Evolutionary conservation across 1,140 invertebrate species (phyloP).

Genomic region (Catajapyx aquilonaris): DNA sequence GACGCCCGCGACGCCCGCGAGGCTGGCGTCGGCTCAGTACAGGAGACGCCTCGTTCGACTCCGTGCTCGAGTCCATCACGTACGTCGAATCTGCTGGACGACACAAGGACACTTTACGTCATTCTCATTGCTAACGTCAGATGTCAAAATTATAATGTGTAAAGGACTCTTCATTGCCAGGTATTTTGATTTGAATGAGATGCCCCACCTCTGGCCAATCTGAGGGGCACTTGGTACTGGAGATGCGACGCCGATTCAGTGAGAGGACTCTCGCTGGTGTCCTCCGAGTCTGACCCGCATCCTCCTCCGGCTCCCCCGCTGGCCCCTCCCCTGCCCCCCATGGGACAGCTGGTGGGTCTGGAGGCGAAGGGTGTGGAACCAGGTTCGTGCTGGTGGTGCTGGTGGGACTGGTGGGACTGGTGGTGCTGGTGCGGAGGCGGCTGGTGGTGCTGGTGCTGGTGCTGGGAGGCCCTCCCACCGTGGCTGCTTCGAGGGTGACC

Average conservation of each 20-base stretch:
- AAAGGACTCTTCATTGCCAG: no score
- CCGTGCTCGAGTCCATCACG: slow-evolving; percentile 14
- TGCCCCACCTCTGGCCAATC: neutral
- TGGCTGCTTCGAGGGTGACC: slow-evolving; percentile 1
- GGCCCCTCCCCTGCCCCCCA: slow-evolving; percentile 3
- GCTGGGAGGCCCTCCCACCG: slow-evolving; percentile 2
- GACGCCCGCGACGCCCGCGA: slow-evolving; percentile 1
- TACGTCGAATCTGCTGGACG: slow-evolving; percentile 3
- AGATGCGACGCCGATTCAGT: neutral
- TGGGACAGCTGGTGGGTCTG: slow-evolving; percentile 13
- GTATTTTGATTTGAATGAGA: no score
- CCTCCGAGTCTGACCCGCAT: slow-evolving; percentile 1
- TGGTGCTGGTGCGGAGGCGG: slow-evolving; percentile 4
- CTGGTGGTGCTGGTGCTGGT: slow-evolving; percentile 2
- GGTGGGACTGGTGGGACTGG: slow-evolving; percentile 4
- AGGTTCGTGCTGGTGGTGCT: slow-evolving; percentile 6
- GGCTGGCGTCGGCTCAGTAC: slow-evolving; percentile 9
- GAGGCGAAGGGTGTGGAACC: slow-evolving; percentile 8
- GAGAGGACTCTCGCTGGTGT: slow-evolving; percentile 1
- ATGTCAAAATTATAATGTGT: no score
- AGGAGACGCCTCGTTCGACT: slow-evolving; percentile 15
- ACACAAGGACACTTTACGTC: no score
- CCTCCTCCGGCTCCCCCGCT: neutral
- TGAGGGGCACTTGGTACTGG: neutral
- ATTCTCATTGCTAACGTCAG: no score